phyloP scores from a whole-genome alignment of 64 coral and sea anemone genomes.

The Stylophora pistillata region DNA sequence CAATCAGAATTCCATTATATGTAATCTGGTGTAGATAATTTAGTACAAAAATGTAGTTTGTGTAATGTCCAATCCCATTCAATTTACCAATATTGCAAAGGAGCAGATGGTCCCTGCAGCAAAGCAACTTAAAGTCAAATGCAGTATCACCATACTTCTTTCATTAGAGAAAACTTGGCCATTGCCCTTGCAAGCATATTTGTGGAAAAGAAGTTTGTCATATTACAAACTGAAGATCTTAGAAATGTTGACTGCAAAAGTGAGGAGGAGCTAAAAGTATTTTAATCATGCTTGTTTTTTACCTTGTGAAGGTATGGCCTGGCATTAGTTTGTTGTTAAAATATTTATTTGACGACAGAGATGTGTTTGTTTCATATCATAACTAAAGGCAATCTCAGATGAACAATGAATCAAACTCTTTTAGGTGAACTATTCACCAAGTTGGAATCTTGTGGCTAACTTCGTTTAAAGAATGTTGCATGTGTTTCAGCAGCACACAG shows the following conservation, averaged over 20 bases:
- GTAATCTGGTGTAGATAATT: no score
- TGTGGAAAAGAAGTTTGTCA: constrained; percentile 5
- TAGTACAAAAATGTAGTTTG: no score
- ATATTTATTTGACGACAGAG: neutral
- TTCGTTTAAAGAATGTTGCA: neutral
- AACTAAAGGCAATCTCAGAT: constrained; percentile 15
- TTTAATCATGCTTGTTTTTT: constrained; percentile 8
- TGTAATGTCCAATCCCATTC: no score
- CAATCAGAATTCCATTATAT: no score
- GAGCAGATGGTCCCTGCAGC: constrained; percentile 7
- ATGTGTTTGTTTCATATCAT: constrained; percentile 2
- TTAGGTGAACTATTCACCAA: constrained; percentile 4
- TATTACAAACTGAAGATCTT: constrained; percentile 17
- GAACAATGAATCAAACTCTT: constrained; percentile 1
- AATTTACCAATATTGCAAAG: neutral
- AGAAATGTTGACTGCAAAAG: neutral
- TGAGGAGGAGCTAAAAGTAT: constrained; percentile 3
- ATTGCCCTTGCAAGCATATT: neutral
- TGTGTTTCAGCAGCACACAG: constrained; percentile 1
- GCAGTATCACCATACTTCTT: neutral
- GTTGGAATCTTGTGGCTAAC: neutral
- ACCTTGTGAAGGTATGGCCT: neutral
- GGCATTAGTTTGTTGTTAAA: constrained; percentile 5
- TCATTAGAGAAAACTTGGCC: constrained; percentile 7
- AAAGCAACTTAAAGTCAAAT: neutral